These are phyloP conservation scores for Prunella fulvescens DNA, from an alignment of 2,113 vertebrate species.

Conservation along the genomic window DNA sequence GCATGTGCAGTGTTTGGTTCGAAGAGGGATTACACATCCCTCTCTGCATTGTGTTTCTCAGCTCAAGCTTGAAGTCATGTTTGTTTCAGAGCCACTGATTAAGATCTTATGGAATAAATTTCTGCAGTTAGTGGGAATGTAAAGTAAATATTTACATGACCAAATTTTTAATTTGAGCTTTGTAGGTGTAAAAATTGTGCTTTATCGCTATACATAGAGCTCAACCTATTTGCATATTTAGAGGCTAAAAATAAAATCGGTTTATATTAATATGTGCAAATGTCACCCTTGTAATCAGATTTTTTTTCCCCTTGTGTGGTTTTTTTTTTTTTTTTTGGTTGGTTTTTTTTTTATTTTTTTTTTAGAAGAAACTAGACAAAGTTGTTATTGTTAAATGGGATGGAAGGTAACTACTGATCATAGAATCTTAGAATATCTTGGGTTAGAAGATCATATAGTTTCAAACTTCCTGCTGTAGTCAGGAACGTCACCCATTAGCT, in stretches of 20 bases:
- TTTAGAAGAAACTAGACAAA: no score
- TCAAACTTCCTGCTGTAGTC: not conserved
- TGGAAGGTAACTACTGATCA: not conserved
- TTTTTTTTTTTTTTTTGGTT: no score
- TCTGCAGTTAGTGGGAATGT: not conserved
- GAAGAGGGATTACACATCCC: fast-evolving
- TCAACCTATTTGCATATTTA: not conserved
- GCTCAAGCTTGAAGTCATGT: not conserved
- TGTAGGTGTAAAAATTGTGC: not conserved
- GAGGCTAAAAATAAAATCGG: not conserved
- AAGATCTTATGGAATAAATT: not conserved
- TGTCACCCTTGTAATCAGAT: not conserved
- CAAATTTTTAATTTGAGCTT: not conserved
- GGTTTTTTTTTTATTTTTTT: no score
- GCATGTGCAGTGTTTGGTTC: not conserved
- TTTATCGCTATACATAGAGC: not conserved
- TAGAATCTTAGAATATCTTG: not conserved
- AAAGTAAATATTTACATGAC: not conserved
- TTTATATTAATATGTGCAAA: not conserved
- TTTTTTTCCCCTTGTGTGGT: not conserved
- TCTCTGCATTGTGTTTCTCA: not conserved
- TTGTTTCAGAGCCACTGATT: not conserved
- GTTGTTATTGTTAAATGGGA: not conserved
- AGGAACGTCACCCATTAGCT: not conserved
- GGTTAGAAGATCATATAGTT: not conserved